A percentile compares a stretch with the other conserved stretches of the same genome.
These are phyloP conservation scores for Aleiodes leptofemur DNA, from an alignment of 2,888 invertebrate species.

Conservation along the genomic window DNA sequence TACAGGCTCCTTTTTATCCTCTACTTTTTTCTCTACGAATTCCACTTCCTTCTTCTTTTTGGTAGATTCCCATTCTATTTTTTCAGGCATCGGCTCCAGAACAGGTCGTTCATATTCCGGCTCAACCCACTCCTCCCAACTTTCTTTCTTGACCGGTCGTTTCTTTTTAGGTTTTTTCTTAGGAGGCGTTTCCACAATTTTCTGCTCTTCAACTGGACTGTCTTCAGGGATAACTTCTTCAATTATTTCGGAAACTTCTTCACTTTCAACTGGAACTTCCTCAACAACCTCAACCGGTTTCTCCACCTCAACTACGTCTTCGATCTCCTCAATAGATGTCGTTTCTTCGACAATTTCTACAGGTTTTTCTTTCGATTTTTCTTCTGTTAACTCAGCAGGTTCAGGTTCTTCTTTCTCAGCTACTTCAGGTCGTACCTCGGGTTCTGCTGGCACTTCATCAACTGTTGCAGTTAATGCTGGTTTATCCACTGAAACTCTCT, in stretches of 20 bases:
- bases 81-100: constrained; percentile 73
- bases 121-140: constrained; percentile 68
- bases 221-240: constrained; percentile 62
- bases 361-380: constrained; percentile 55
- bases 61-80: constrained; percentile 67
- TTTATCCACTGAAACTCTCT: constrained; percentile 59
- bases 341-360: constrained; percentile 59
- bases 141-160: constrained; percentile 59
- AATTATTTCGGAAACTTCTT: constrained; percentile 62
- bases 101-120: constrained; percentile 71
- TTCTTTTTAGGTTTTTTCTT: constrained; percentile 60
- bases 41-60: constrained; percentile 65
- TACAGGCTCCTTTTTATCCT: constrained; percentile 60
- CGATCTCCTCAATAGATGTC: too few relatives aligned
- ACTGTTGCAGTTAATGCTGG: constrained; percentile 49
- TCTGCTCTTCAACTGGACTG: constrained; percentile 68
- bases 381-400: constrained; percentile 51
- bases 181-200: constrained; percentile 73
- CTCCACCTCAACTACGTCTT: too few relatives aligned
- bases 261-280: constrained; percentile 63
- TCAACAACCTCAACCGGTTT: constrained; percentile 47
- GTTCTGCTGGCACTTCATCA: constrained; percentile 68
- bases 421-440: constrained; percentile 59
- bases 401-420: constrained; percentile 72
- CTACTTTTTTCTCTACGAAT: constrained; percentile 38